Base-by-base conservation (phyloP, 2,888 invertebrate genomes). In the Caenorhabditis angaria region DNA sequence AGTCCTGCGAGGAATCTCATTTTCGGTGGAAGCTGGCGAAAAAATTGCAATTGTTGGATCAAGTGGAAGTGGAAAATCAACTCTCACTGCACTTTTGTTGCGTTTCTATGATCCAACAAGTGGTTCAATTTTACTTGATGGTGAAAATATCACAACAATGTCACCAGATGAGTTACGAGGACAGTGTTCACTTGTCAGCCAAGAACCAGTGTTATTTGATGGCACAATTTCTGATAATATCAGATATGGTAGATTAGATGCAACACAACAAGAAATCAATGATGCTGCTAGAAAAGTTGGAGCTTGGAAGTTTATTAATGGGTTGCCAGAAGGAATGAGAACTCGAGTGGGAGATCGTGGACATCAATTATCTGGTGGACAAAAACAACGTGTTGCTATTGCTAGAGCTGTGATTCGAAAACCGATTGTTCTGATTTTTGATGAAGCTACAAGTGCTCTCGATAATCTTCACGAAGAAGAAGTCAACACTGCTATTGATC, bases 131-230 rank as follows among this genome's bases (percentile, higher is more conserved):
- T 74, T 65, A 0, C 62, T 89, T 10, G 89, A 89, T 65, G 84
- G 84, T n/a, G 75, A 85, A 14, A 87, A 88, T 22, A 82, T 89
- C 29, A 61, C 69, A 35, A 74, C 64, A 24, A 80, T 87, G 78
- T 81, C 78, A 35, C 83, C 86, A 10, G 81, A 82, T 65, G 88
- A 85, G 69, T 78, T 89, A 18, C 87, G 89, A 69, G 81, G 82
- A 63, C 87, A 89, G 81, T 83, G 89, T 24, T 83, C 89, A 2
- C 70, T 89, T 60, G 89, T 89, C 20, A 88, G 88, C 28, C 89
- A 89, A 80, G 89, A 89, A 63, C 89, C 89, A 22, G 87, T 88
- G 5, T 70, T 83, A 2, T 85, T 84, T 62, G 85, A 86, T 60
- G 86, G 84, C 27, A 83, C 86, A 1, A 86, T 86, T 29, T 77